Evolutionary conservation across 2,113 vertebrate species (phyloP).

Genomic region (Macquaria ambigua): DNA sequence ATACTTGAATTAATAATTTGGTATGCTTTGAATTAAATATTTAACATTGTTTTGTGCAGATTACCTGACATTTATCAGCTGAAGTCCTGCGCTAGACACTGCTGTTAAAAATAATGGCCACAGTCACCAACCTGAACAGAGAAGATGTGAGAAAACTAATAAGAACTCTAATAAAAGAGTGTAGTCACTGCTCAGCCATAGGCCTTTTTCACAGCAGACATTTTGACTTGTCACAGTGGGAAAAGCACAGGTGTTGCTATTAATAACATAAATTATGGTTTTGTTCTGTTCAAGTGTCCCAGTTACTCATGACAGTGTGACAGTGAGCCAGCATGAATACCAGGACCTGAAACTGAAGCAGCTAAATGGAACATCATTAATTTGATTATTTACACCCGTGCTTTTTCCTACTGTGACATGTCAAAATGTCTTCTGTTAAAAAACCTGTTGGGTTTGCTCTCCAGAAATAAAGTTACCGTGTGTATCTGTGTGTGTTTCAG

Average conservation of each 20-base stretch:
- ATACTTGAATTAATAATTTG: slow-evolving; percentile 59
- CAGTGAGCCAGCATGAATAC: not conserved
- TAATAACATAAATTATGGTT: not conserved
- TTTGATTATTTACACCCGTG: slow-evolving; percentile 17
- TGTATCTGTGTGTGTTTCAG: not conserved
- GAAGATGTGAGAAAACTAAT: slow-evolving; percentile 1
- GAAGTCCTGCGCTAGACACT: not conserved
- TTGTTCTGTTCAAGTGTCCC: not conserved
- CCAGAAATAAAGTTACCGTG: not conserved
- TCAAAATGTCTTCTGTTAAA: slow-evolving; percentile 21
- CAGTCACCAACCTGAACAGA: not conserved
- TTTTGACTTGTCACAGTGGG: slow-evolving; percentile 16
- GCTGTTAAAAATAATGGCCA: not conserved
- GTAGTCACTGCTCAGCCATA: not conserved
- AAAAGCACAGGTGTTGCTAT: not conserved
- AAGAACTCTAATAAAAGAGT: not conserved
- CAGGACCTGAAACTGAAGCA: slow-evolving; percentile 4
- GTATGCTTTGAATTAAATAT: slow-evolving; percentile 47
- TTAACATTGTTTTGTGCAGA: slow-evolving; percentile 42
- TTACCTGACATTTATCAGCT: slow-evolving; percentile 32
- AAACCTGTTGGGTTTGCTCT: not conserved
- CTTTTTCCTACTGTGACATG: not conserved
- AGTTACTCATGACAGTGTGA: not conserved
- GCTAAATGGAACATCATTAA: slow-evolving; percentile 6
- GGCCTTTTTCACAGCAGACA: not conserved